Evolutionary conservation across 1,140 invertebrate genomes (phyloP).

Genomic region (Procambarus clarkii): DNA sequence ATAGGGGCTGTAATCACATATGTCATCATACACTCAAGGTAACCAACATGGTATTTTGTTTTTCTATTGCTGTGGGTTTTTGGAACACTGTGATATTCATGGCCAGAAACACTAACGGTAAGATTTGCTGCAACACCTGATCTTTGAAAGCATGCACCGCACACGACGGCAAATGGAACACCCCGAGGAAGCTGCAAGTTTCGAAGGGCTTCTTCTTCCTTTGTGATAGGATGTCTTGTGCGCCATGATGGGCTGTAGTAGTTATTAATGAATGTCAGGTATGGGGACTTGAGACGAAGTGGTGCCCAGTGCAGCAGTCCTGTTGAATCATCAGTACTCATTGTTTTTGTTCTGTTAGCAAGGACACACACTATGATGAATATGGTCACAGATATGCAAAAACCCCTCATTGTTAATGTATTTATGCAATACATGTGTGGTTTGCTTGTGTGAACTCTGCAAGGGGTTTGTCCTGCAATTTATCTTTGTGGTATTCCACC

Average conservation of each 20-base stretch:
- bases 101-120: conserved; percentile 17
- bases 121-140: conserved; percentile 1
- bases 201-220: neutral
- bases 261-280: conserved; percentile 27
- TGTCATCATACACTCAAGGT: conserved; percentile 27
- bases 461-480: too few species aligned
- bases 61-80: conserved; percentile 8
- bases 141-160: conserved; percentile 30
- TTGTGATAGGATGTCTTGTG: conserved; percentile 23
- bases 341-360: neutral
- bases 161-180: conserved; percentile 24
- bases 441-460: too few species aligned
- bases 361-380: neutral
- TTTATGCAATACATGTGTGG: neutral
- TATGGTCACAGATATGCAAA: neutral
- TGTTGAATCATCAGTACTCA: neutral
- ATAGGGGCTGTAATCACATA: conserved; percentile 23
- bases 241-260: conserved; percentile 20
- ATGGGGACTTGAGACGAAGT: conserved; percentile 13
- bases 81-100: neutral
- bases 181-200: conserved; percentile 16
- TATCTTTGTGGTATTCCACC: too few species aligned
- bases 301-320: neutral
- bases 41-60: neutral
- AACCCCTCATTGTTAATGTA: neutral